Percentiles rank a stretch among this genome's conserved stretches.
phyloP scores from a whole-genome alignment of 2,797 vertebrate genomes.

The Sphenopsis melanotis region DNA sequence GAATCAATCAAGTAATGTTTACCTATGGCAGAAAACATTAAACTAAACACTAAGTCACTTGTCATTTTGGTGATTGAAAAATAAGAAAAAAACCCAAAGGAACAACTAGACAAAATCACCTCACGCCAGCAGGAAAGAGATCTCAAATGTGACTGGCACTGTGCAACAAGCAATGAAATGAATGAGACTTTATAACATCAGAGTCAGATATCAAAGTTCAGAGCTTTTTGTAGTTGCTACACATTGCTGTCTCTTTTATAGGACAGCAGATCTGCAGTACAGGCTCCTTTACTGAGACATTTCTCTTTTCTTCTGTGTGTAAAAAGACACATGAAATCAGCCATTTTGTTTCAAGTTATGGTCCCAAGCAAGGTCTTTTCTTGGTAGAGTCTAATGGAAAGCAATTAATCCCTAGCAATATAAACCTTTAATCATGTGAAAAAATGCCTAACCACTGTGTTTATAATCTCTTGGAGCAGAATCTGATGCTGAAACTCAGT shows the following conservation, averaged over 20 bases:
- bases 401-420: not conserved
- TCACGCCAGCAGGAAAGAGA: not conserved
- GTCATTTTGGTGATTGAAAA: not conserved
- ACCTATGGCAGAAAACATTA: not conserved
- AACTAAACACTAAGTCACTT: not conserved
- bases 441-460: not conserved
- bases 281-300: not conserved
- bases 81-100: not conserved
- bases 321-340: not conserved
- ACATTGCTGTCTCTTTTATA: not conserved
- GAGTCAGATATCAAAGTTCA: not conserved
- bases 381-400: not conserved
- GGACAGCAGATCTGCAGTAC: not conserved
- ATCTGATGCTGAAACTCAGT: not conserved
- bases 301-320: not conserved
- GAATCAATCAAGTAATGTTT: not conserved
- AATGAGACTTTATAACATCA: not conserved
- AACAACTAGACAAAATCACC: not conserved
- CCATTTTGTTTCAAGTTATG: not conserved
- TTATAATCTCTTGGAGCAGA: not conserved
- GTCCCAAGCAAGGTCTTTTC: not conserved
- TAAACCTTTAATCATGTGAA: constrained; percentile 21
- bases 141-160: not conserved
- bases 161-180: not conserved
- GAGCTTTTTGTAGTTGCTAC: not conserved